Evolutionary conservation across 1,140 invertebrate genomes (phyloP).

Genomic region (Kradibia gibbosae): DNA sequence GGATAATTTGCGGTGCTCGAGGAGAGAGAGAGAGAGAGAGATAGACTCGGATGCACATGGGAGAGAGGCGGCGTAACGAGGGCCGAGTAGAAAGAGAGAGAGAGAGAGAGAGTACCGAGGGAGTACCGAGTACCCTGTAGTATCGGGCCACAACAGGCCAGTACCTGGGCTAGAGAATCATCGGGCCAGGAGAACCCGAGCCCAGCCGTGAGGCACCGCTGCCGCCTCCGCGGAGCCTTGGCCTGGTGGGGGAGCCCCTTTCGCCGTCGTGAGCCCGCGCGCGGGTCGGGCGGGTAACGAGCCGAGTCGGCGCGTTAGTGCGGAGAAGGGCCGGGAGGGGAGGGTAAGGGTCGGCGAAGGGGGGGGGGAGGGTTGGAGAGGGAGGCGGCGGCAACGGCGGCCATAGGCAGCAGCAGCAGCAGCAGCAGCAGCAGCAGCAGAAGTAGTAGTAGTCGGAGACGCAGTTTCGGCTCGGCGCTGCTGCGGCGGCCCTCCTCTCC

Average conservation of each 20-base stretch:
- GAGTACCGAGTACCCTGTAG: too few species aligned
- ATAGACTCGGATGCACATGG: slow-evolving; percentile 30
- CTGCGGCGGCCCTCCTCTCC: slow-evolving; percentile 25
- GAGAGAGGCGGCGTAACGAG: neutral
- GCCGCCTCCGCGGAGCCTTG: too few species aligned
- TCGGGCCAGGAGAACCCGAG: too few species aligned
- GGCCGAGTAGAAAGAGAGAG: neutral
- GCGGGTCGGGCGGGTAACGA: neutral
- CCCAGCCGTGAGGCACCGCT: too few species aligned
- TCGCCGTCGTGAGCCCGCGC: too few species aligned
- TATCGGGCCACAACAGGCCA: too few species aligned
- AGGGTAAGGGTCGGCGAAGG: neutral
- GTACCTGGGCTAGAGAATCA: too few species aligned
- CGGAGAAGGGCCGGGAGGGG: neutral
- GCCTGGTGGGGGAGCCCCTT: too few species aligned
- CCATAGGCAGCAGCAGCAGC: slow-evolving; percentile 41
- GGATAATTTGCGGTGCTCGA: slow-evolving; percentile 52
- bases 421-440: slow-evolving; percentile 48
- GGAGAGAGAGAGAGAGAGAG: too few species aligned
- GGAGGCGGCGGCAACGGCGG: slow-evolving; percentile 33
- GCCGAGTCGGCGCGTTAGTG: neutral
- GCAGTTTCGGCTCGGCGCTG: slow-evolving; percentile 50
- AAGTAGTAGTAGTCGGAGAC: slow-evolving; percentile 53
- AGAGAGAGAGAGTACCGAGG: too few species aligned
- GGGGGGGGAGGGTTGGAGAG: neutral